Conservation (phyloP, 2,797 vertebrate genomes). For the Myotis vivesi region DNA sequence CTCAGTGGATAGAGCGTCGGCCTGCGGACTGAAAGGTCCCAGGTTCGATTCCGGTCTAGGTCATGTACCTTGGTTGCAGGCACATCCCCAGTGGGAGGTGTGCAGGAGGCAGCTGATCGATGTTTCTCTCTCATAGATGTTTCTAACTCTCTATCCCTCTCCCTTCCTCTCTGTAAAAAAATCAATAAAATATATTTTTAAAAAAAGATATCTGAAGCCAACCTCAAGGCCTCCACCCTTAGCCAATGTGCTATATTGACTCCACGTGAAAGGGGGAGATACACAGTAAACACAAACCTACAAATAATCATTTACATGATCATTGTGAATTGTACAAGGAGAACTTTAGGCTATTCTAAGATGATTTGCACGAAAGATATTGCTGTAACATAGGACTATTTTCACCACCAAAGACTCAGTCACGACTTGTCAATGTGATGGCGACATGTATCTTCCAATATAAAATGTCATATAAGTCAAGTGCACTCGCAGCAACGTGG, state of each 20-base stretch:
- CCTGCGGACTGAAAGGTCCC: too few species aligned
- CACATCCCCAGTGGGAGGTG: too few species aligned
- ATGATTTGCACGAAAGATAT: not conserved
- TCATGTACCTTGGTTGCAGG: too few species aligned
- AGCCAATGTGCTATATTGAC: not conserved
- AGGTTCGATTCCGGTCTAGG: too few species aligned
- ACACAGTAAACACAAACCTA: not conserved
- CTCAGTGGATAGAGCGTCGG: too few species aligned
- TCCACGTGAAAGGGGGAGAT: not conserved
- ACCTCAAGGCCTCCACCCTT: not conserved
- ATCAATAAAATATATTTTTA: too few species aligned
- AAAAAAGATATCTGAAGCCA: not conserved
- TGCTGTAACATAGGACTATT: not conserved
- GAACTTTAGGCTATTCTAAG: not conserved
- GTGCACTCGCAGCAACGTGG: not conserved
- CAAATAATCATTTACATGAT: not conserved
- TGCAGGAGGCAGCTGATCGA: too few species aligned
- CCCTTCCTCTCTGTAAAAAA: too few species aligned
- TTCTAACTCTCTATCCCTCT: too few species aligned
- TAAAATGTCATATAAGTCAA: constrained; percentile 17
- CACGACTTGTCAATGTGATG: not conserved
- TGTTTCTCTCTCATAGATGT: too few species aligned
- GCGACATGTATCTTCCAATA: not conserved
- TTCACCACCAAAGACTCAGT: not conserved
- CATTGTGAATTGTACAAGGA: not conserved